Percentiles rank a stretch among this genome's conserved stretches.
Conservation (phyloP, 2,888 invertebrate species). For the Stenichneumon culpator region DNA sequence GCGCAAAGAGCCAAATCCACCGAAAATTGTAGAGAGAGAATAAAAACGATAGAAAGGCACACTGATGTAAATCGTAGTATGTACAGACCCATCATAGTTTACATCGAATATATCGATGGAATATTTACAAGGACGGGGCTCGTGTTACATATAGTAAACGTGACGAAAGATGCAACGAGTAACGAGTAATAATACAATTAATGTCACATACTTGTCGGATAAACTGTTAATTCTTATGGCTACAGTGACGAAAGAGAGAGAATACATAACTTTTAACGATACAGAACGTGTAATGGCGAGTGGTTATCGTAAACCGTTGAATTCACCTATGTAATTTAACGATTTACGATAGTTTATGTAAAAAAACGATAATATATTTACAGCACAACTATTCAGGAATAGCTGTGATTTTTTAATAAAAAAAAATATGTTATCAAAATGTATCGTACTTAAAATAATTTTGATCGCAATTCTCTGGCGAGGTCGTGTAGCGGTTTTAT, state of each 20-base stretch:
- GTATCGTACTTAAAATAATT: not conserved
- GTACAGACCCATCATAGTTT: conserved; percentile 56
- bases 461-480: not conserved
- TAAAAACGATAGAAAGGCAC: conserved; percentile 23
- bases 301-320: not conserved
- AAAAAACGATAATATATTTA: conserved; percentile 35
- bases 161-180: conserved; percentile 30
- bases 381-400: conserved; percentile 21
- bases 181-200: conserved; percentile 49
- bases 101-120: conserved; percentile 53
- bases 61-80: conserved; percentile 46
- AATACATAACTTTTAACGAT: conserved; percentile 27
- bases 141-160: conserved; percentile 2
- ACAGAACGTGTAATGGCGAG: not conserved
- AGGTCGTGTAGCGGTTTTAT: conserved; percentile 7
- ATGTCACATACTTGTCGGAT: not conserved
- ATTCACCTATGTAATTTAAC: not conserved
- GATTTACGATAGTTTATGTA: conserved; percentile 30
- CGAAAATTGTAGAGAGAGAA: conserved; percentile 16
- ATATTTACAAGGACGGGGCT: conserved; percentile 57
- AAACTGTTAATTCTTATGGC: not conserved
- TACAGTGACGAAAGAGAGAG: conserved; percentile 44
- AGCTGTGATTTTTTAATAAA: conserved; percentile 1
- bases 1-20: conserved; percentile 10
- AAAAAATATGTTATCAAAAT: not conserved